Conservation (phyloP, 2,113 vertebrate genomes). For the Tylochromis polylepis region DNA sequence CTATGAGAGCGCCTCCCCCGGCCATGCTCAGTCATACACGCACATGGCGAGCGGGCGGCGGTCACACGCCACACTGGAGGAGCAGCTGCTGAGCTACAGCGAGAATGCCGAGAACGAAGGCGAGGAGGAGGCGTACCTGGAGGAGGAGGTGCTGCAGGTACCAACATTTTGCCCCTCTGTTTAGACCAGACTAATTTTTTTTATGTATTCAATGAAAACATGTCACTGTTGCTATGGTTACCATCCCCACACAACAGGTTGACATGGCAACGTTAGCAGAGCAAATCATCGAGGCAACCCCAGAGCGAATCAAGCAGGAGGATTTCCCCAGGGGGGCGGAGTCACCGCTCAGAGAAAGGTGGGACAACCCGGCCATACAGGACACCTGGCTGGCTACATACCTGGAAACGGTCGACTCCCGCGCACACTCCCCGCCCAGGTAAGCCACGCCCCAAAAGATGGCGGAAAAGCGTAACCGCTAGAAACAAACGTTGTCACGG, state of each 20-base stretch:
- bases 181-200: rapidly evolving
- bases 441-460: not conserved
- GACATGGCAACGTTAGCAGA: slow-evolving; percentile 87
- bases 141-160: slow-evolving; percentile 79
- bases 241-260: slow-evolving; percentile 62
- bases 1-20: slow-evolving; percentile 51
- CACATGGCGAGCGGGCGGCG: not conserved
- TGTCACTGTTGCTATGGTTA: not conserved
- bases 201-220: rapidly evolving
- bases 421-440: slow-evolving; percentile 73
- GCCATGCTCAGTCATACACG: not conserved
- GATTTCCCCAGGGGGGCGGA: slow-evolving; percentile 75
- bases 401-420: slow-evolving; percentile 82
- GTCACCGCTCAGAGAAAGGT: slow-evolving; percentile 73
- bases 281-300: slow-evolving; percentile 90
- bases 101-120: slow-evolving; percentile 75
- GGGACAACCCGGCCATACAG: slow-evolving; percentile 74
- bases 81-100: slow-evolving; percentile 67
- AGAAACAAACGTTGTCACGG: rapidly evolving
- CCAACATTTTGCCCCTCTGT: rapidly evolving
- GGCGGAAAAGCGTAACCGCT: rapidly evolving
- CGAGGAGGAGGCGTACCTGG: slow-evolving; percentile 59
- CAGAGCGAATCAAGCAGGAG: slow-evolving; percentile 86
- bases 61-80: slow-evolving; percentile 34
- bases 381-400: slow-evolving; percentile 88